Conservation (phyloP, 92 coral and sea anemone species). For the Zoanthus gigantus region DNA sequence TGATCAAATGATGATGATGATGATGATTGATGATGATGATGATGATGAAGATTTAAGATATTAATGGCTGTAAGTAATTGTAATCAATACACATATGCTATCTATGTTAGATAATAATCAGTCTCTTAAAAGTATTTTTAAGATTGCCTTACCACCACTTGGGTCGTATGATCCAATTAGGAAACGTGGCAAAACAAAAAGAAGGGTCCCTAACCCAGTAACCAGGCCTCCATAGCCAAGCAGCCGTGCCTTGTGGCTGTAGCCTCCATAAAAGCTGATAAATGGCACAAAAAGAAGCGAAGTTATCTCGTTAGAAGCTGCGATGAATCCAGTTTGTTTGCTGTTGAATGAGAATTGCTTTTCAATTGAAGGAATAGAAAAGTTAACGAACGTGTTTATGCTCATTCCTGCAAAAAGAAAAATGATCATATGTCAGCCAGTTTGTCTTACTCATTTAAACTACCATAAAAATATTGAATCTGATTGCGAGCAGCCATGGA, state of each 20-base stretch:
- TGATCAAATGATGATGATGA: no score
- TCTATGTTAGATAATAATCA: neutral
- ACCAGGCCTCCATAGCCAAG: slow-evolving; percentile 60
- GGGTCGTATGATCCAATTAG: slow-evolving; percentile 56
- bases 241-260: slow-evolving; percentile 69
- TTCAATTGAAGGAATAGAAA: slow-evolving; percentile 63
- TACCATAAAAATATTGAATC: no score
- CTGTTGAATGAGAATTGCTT: slow-evolving; percentile 69
- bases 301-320: slow-evolving; percentile 67
- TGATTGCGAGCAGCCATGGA: no score
- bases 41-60: no score
- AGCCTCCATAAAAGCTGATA: slow-evolving; percentile 73
- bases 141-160: neutral
- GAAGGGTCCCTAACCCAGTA: slow-evolving; percentile 60
- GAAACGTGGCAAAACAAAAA: slow-evolving; percentile 62
- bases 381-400: slow-evolving; percentile 65
- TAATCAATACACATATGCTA: no score
- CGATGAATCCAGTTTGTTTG: slow-evolving; percentile 61
- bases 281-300: slow-evolving; percentile 64
- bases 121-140: no score
- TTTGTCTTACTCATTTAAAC: no score
- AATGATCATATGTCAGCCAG: no score
- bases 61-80: no score
- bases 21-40: no score
- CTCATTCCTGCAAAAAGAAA: slow-evolving; percentile 51